A percentile compares a stretch with the other conserved stretches of the same genome.
These are phyloP conservation scores for Ichneumon xanthorius DNA, from an alignment of 2,888 invertebrate species.

Conservation along the genomic window DNA sequence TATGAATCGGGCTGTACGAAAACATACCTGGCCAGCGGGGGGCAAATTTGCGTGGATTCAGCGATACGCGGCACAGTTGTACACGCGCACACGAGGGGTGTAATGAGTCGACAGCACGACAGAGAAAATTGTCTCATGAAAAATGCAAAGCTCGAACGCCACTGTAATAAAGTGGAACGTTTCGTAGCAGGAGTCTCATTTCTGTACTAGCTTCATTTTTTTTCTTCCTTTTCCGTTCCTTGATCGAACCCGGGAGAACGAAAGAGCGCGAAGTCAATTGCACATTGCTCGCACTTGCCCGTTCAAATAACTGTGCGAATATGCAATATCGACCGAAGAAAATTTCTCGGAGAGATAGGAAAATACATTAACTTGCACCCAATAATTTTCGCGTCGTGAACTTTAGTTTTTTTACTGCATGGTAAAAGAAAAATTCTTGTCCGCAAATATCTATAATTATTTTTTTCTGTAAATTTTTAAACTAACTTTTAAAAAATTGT, in stretches of 20 bases:
- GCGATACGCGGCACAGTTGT: constrained; percentile 42
- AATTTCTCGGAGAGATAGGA: not conserved
- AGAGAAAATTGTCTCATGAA: constrained; percentile 80
- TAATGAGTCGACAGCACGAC: constrained; percentile 77
- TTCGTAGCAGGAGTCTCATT: constrained; percentile 54
- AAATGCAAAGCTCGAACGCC: constrained; percentile 76
- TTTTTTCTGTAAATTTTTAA: no score
- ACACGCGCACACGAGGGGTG: constrained; percentile 30
- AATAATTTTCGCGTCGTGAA: constrained; percentile 11
- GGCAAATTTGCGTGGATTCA: constrained; percentile 59
- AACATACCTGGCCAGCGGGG: constrained; percentile 11
- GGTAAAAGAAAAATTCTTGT: constrained; percentile 6
- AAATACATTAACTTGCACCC: constrained; percentile 1
- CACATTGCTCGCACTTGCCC: constrained; percentile 20
- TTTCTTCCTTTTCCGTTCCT: constrained; percentile 11
- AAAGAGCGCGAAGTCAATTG: constrained; percentile 37
- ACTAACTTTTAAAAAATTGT: not conserved
- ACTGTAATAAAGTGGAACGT: constrained; percentile 72
- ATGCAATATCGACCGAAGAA: constrained; percentile 21
- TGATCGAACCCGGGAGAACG: constrained; percentile 39
- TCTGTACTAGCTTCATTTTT: constrained; percentile 29
- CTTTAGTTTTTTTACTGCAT: constrained; percentile 17
- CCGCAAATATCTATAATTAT: no score
- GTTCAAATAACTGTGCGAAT: not conserved
- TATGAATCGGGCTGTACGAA: constrained; percentile 55